These are phyloP conservation scores for Macaria liturata DNA, from an alignment of 2,888 invertebrate species.

Conservation along the genomic window DNA sequence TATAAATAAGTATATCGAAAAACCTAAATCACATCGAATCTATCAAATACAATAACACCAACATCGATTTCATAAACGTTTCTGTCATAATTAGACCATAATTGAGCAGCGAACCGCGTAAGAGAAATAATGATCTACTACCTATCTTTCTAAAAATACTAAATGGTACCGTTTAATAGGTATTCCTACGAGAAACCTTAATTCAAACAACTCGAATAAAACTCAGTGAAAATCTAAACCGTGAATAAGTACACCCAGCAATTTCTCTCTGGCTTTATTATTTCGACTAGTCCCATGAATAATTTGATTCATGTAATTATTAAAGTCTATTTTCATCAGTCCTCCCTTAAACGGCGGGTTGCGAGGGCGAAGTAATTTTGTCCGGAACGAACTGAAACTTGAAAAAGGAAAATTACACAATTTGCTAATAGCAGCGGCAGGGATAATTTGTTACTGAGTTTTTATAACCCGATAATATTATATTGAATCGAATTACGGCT, in stretches of 20 bases:
- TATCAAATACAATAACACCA: too few species aligned
- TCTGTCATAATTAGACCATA: too few species aligned
- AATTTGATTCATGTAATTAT: constrained; percentile 63
- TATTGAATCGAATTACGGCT: constrained; percentile 47
- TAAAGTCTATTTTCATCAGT: constrained; percentile 73
- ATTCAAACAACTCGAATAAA: too few species aligned
- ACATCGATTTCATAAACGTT: too few species aligned
- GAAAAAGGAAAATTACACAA: constrained; percentile 80
- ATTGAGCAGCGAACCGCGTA: too few species aligned
- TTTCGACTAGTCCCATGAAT: constrained; percentile 42
- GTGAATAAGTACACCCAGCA: constrained; percentile 17
- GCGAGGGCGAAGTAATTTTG: constrained; percentile 73
- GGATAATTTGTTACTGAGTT: constrained; percentile 69
- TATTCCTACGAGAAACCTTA: too few species aligned
- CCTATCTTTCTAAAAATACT: too few species aligned
- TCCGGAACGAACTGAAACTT: constrained; percentile 69
- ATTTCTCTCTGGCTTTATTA: constrained; percentile 30
- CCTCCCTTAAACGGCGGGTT: constrained; percentile 65
- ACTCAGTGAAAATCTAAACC: constrained; percentile 4
- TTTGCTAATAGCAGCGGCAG: constrained; percentile 72
- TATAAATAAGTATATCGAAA: too few species aligned
- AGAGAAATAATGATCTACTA: too few species aligned
- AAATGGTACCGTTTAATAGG: too few species aligned
- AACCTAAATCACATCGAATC: too few species aligned
- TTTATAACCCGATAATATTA: constrained; percentile 60